A percentile compares a stretch with the other conserved stretches of the same genome.
Evolutionary conservation across 2,888 invertebrate genomes (phyloP).

Genomic region (Stegophylla sp.): DNA sequence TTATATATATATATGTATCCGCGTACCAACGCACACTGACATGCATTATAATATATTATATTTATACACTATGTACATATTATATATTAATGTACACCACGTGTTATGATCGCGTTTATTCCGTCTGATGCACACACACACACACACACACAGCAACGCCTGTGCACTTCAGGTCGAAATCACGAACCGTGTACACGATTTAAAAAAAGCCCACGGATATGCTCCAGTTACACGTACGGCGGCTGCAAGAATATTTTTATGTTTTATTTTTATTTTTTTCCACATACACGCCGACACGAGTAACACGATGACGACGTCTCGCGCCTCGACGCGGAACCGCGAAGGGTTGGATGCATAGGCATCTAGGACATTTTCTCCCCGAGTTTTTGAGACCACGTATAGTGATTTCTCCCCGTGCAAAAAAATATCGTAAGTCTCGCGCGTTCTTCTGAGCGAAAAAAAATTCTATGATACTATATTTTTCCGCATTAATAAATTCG

Average conservation of each 20-base stretch:
- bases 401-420: too few species aligned
- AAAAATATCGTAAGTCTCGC: too few species aligned
- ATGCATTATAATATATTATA: background rate
- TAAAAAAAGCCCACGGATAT: constrained; percentile 49
- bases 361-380: too few species aligned
- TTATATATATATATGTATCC: background rate
- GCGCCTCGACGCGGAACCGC: too few species aligned
- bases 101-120: background rate
- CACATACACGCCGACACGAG: too few species aligned
- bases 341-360: too few species aligned
- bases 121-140: background rate
- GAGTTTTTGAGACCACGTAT: too few species aligned
- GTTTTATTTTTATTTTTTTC: too few species aligned
- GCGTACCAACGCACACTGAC: background rate
- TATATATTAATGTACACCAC: background rate
- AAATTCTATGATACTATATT: too few species aligned
- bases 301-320: too few species aligned
- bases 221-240: constrained; percentile 30
- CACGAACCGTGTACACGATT: constrained; percentile 50
- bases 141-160: background rate
- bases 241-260: background rate
- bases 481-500: too few species aligned
- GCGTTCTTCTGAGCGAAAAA: too few species aligned
- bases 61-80: background rate
- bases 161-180: constrained; percentile 5